phyloP scores from a whole-genome alignment of 1,140 invertebrate species.

The Dinothrombium tinctorium region DNA sequence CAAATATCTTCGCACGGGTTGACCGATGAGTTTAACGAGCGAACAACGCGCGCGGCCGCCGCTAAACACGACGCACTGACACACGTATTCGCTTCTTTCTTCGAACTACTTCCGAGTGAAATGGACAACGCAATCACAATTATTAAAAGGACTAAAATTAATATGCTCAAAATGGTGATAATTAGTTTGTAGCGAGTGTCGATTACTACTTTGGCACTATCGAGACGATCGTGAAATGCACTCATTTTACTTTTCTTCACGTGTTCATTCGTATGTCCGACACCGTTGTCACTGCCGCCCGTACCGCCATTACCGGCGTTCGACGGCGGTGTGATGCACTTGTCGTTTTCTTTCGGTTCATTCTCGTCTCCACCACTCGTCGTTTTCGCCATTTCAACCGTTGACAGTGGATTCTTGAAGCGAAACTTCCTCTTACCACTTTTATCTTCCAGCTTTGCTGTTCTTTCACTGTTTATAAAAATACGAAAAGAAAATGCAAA shows the following conservation, averaged over 20 bases:
- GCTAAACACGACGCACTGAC: background rate
- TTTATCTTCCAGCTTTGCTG: too few relatives aligned
- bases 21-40: background rate
- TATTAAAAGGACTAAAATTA: too few relatives aligned
- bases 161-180: background rate
- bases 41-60: background rate
- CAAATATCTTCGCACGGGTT: slow-evolving; percentile 9
- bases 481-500: too few relatives aligned
- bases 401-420: too few relatives aligned
- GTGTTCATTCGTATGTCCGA: background rate
- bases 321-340: background rate
- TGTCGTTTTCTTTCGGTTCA: slow-evolving; percentile 8
- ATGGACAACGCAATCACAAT: too few relatives aligned
- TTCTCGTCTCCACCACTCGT: slow-evolving; percentile 4
- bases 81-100: too few relatives aligned
- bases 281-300: background rate
- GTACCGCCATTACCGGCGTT: background rate
- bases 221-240: background rate
- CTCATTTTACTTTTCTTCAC: background rate
- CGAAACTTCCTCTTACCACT: too few relatives aligned
- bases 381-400: too few relatives aligned
- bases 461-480: too few relatives aligned
- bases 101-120: too few relatives aligned
- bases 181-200: slow-evolving; percentile 1
- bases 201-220: background rate